A percentile compares a stretch with the other conserved stretches of the same genome.
phyloP scores from a whole-genome alignment of 2,113 vertebrate genomes.

The Centrocercus urophasianus region DNA sequence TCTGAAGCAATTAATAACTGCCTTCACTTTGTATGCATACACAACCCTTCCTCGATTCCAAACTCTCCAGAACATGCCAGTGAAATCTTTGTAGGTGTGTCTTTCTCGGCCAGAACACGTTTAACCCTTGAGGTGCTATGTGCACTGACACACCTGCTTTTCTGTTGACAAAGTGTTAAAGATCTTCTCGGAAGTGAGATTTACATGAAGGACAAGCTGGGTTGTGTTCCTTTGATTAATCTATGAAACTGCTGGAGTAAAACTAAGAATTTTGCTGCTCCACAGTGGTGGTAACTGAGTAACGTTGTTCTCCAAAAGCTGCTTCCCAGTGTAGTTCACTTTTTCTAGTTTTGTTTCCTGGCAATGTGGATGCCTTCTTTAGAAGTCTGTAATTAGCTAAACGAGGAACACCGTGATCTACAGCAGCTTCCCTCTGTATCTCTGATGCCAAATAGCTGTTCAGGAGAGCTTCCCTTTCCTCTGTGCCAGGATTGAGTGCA shows the following conservation, averaged over 20 bases:
- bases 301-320: neutral
- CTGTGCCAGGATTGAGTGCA: neutral
- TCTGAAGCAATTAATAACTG: fast-evolving
- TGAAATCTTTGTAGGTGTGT: fast-evolving
- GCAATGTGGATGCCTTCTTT: neutral
- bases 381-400: neutral
- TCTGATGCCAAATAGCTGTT: neutral
- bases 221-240: neutral
- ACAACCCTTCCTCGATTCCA: neutral
- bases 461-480: neutral
- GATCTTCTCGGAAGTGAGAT: neutral
- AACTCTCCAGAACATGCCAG: neutral
- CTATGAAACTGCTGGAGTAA: neutral
- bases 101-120: fast-evolving
- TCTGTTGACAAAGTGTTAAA: neutral
- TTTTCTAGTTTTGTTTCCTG: neutral
- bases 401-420: neutral
- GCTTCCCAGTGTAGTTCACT: neutral
- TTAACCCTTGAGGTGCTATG: neutral
- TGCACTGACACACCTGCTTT: fast-evolving
- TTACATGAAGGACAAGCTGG: too few species aligned
- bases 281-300: fast-evolving
- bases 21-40: fast-evolving
- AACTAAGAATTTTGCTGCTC: neutral
- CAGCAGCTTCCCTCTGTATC: neutral